Evolutionary conservation across 2,113 vertebrate genomes (phyloP).

Genomic region (Malurus melanocephalus): DNA sequence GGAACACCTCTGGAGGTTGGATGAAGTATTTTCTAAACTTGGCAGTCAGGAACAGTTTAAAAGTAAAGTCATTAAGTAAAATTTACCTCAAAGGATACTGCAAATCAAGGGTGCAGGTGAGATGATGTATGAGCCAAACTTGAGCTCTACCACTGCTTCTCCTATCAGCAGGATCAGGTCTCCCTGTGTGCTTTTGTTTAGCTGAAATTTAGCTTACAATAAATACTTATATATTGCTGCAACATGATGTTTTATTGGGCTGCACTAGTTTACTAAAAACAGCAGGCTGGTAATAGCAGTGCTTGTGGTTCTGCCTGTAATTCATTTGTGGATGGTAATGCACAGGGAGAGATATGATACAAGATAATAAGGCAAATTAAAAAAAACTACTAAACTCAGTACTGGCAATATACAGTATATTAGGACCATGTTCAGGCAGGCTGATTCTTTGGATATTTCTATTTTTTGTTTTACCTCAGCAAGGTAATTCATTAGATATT

Average conservation of each 20-base stretch:
- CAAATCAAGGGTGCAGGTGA: constrained; percentile 31
- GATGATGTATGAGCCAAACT: background rate
- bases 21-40: background rate
- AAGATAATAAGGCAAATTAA: constrained; percentile 69
- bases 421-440: constrained; percentile 41
- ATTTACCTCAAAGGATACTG: constrained; percentile 21
- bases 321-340: constrained; percentile 63
- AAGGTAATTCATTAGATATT: constrained; percentile 67
- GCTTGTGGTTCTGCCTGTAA: constrained; percentile 68
- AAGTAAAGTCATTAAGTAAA: constrained; percentile 26
- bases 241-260: constrained; percentile 70
- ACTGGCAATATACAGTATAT: constrained; percentile 40
- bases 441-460: constrained; percentile 28
- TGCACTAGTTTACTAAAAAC: constrained; percentile 69
- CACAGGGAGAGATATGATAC: constrained; percentile 50
- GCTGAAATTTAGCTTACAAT: constrained; percentile 64
- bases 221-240: constrained; percentile 65
- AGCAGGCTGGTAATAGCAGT: constrained; percentile 63
- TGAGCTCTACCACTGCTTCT: background rate
- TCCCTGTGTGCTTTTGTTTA: constrained; percentile 43
- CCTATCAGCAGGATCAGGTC: background rate
- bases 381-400: constrained; percentile 47
- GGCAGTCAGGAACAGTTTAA: background rate
- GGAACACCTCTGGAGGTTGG: constrained; percentile 2
- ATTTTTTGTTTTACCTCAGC: constrained; percentile 39